phyloP scores from a whole-genome alignment of 1,140 invertebrate genomes.

The Phenacoccus solenopsis region DNA sequence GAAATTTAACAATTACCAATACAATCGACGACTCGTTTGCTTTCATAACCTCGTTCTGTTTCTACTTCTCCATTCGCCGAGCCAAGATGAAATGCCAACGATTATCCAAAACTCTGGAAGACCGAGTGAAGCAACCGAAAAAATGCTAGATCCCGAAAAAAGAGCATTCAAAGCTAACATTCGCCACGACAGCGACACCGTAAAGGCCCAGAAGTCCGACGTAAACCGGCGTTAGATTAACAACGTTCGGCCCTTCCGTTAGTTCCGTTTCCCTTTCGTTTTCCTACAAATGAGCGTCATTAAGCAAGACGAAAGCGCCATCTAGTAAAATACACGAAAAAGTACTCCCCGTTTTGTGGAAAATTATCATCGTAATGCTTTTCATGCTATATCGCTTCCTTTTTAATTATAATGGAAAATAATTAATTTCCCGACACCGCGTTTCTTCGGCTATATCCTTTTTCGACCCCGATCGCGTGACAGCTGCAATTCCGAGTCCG shows the following conservation, averaged over 20 bases:
- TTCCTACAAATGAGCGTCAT: constrained; percentile 6
- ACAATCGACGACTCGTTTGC: too few species aligned
- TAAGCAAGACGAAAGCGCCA: constrained; percentile 4
- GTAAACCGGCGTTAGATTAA: neutral
- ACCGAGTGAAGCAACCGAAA: too few species aligned
- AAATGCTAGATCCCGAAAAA: too few species aligned
- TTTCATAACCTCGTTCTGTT: too few species aligned
- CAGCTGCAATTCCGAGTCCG: neutral
- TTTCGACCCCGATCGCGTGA: neutral
- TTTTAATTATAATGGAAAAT: constrained; percentile 17
- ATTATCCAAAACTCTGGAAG: too few species aligned
- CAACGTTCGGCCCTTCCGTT: neutral
- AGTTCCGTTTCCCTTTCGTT: neutral
- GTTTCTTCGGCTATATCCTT: neutral
- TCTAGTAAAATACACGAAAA: constrained; percentile 13
- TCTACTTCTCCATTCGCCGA: too few species aligned
- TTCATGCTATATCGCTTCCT: constrained; percentile 10
- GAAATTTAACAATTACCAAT: too few species aligned
- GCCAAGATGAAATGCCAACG: too few species aligned
- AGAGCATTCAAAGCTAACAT: too few species aligned
- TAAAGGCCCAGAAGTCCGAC: neutral
- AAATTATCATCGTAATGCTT: constrained; percentile 17
- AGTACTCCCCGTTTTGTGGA: constrained; percentile 4
- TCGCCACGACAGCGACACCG: too few species aligned
- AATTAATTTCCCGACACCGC: constrained; percentile 11